Evolutionary conservation across 2,113 vertebrate species (phyloP), one percentile per base, ranked within the genome.

Genomic region (Phalacrocorax brasilianus): DNA sequence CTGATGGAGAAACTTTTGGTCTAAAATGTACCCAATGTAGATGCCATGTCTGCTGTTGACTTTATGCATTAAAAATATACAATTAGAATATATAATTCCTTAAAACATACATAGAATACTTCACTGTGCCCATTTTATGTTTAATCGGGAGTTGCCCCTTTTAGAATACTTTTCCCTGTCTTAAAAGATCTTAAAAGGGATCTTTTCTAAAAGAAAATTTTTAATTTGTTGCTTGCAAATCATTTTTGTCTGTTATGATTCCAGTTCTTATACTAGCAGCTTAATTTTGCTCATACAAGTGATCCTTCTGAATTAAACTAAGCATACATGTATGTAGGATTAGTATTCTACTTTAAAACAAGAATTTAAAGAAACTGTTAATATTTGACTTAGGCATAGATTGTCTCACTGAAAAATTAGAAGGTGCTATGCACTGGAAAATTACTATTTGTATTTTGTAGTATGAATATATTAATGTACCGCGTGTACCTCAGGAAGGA

Each of bases 401-500:
- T 70, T 61, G 38, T 71, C 70, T 44, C 71, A 50, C 67, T 83
- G 84, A 94, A 85, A 91, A 89, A 56, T 75, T 55, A 89, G 49
- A 71, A 88, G 49, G 77, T 65, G 56, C 40, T 81, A 27, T 50
- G 11, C 76, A 73, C 74, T 88, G 40, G 67, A 93, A 94, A 90
- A 91, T 71, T 80, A 38, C 38, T 85, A 18, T 93, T 84, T 84
- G 50, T 92, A 62, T 87, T 96, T 95, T 91, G 49, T 90, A 85
- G 67, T 66, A 87, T 85, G 67, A 97, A 86, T 97, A 81, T 96
- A 95, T 97, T 95, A 38, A 13, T 90, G 68, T 93, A 91, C 74
- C 81, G 72, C 59, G n/a, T 91, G 96, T 97, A 96, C 88, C 53
- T 95, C 75, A 94, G 84, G 81, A 95, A 97, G 75, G 87, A 92